These are phyloP conservation scores for Trichomycterus rosablanca DNA, from an alignment of 2,113 vertebrate species.

Conservation along the genomic window DNA sequence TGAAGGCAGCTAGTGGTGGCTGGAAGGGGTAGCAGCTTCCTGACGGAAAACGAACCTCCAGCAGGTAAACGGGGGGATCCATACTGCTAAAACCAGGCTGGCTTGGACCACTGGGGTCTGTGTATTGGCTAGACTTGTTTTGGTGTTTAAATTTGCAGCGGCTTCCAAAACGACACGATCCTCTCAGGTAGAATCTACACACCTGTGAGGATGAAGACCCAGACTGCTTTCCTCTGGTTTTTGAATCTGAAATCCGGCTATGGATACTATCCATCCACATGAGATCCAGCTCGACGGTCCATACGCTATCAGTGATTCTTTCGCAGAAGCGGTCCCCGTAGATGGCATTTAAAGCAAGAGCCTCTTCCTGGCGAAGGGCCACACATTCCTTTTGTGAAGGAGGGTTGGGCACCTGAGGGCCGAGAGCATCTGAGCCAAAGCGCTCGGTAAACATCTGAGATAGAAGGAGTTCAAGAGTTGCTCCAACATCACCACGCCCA, in stretches of 20 bases:
- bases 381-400: conserved; percentile 74
- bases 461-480: conserved; percentile 82
- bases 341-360: conserved; percentile 84
- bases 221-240: conserved; percentile 17
- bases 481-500: conserved; percentile 79
- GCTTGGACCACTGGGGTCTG: conserved; percentile 50
- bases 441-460: conserved; percentile 77
- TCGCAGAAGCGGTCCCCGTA: conserved; percentile 88
- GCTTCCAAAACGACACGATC: conserved; percentile 80
- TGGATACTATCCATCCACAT: conserved; percentile 58
- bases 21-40: conserved; percentile 86
- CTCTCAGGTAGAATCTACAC: conserved; percentile 84
- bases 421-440: conserved; percentile 69
- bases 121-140: conserved; percentile 48
- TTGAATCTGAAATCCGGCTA: conserved; percentile 34
- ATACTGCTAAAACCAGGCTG: conserved; percentile 68
- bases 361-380: conserved; percentile 83
- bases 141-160: conserved; percentile 87
- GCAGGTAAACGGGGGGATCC: conserved; percentile 77
- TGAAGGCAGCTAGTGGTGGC: conserved; percentile 87
- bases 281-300: conserved; percentile 81
- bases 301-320: conserved; percentile 83
- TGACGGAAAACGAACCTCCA: conserved; percentile 86
- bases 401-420: conserved; percentile 51
- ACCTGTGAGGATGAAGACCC: conserved; percentile 52